phyloP scores from a whole-genome alignment of 2,113 vertebrate genomes.

The Castor canadensis region DNA sequence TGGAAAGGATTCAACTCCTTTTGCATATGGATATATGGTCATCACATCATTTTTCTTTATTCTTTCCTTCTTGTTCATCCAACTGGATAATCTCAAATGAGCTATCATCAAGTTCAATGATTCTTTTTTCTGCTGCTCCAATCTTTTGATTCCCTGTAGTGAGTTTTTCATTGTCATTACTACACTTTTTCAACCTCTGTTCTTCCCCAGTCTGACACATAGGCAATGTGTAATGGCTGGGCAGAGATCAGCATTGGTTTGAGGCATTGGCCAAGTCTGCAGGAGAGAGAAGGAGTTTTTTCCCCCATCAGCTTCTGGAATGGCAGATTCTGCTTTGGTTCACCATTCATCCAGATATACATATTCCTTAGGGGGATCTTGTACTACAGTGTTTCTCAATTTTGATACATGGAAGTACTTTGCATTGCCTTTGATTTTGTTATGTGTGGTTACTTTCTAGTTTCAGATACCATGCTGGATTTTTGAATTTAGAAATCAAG shows the following conservation, averaged over 20 bases:
- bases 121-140: neutral
- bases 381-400: neutral
- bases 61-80: neutral
- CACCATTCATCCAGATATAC: neutral
- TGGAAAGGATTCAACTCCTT: neutral
- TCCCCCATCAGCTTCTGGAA: neutral
- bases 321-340: slow-evolving; percentile 11
- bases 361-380: neutral
- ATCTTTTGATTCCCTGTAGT: neutral
- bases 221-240: no score
- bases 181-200: slow-evolving; percentile 1
- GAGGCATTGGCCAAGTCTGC: neutral
- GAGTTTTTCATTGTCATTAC: neutral
- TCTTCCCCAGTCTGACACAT: no score
- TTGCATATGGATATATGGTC: neutral
- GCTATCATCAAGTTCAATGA: neutral
- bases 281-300: neutral
- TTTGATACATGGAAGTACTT: slow-evolving; percentile 3
- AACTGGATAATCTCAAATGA: neutral
- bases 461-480: slow-evolving; percentile 31
- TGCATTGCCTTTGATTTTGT: slow-evolving; percentile 31
- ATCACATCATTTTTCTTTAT: neutral
- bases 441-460: neutral
- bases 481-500: slow-evolving; percentile 66
- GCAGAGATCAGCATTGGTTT: neutral